Conservation (phyloP, 2,797 vertebrate genomes). For the Pampus argenteus region DNA sequence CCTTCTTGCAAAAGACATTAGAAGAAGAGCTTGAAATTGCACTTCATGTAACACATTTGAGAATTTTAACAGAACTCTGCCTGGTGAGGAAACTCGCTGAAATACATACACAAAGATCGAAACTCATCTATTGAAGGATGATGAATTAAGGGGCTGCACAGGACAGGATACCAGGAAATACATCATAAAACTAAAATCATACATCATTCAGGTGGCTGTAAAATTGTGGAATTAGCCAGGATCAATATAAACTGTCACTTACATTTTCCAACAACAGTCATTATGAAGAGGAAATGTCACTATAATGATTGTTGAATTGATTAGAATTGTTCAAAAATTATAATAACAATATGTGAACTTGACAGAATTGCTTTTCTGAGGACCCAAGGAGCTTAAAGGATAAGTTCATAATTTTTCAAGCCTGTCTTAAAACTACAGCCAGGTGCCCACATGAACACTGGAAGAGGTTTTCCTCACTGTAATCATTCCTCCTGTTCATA, state of each 20-base stretch:
- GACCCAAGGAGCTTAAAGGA: background rate
- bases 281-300: background rate
- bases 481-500: no score
- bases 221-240: background rate
- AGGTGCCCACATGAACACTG: no score
- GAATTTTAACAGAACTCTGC: slow-evolving; percentile 27
- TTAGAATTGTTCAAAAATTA: background rate
- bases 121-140: slow-evolving; percentile 1
- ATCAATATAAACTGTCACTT: background rate
- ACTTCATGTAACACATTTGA: slow-evolving; percentile 34
- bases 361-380: background rate
- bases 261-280: background rate
- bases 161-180: background rate
- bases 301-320: background rate
- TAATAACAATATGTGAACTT: background rate
- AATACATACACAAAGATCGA: background rate
- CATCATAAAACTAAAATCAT: background rate
- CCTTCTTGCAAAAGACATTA: slow-evolving; percentile 39
- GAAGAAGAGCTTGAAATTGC: slow-evolving; percentile 35
- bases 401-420: no score
- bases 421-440: no score
- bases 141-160: background rate
- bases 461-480: no score
- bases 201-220: background rate
- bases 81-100: background rate